phyloP scores from a whole-genome alignment of 2,113 vertebrate species.

The Oreocharis arfaki region DNA sequence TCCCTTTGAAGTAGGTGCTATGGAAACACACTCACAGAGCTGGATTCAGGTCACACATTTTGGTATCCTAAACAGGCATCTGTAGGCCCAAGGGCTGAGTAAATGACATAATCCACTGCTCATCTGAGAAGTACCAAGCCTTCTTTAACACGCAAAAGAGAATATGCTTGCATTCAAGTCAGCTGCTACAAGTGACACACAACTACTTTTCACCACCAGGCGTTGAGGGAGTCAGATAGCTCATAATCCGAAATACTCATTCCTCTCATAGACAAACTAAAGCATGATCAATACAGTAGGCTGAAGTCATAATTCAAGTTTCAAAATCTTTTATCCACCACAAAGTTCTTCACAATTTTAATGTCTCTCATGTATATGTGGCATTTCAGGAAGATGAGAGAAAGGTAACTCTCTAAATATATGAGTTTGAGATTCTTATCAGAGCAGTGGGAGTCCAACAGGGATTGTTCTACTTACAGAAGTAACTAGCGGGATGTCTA shows the following conservation, averaged over 20 bases:
- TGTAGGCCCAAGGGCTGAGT: not conserved
- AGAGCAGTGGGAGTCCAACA: not conserved
- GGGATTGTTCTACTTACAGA: not conserved
- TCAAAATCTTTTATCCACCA: not conserved
- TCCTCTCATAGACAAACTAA: not conserved
- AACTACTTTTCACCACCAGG: not conserved
- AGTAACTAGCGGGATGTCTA: not conserved
- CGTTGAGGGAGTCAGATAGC: not conserved
- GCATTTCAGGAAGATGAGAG: not conserved
- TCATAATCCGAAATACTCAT: not conserved
- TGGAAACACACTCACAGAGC: not conserved
- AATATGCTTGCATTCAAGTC: not conserved
- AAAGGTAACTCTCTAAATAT: not conserved
- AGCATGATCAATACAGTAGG: not conserved
- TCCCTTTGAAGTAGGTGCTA: not conserved
- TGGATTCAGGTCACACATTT: not conserved
- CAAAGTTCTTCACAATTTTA: not conserved
- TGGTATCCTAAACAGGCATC: not conserved
- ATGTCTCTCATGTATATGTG: not conserved
- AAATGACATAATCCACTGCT: not conserved
- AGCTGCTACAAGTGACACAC: not conserved
- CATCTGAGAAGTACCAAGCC: not conserved
- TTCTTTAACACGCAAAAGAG: not conserved
- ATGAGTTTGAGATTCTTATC: not conserved
- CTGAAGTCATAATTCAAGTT: not conserved